Conservation (phyloP, 2,113 vertebrate genomes). For the Podarcis cretensis region DNA sequence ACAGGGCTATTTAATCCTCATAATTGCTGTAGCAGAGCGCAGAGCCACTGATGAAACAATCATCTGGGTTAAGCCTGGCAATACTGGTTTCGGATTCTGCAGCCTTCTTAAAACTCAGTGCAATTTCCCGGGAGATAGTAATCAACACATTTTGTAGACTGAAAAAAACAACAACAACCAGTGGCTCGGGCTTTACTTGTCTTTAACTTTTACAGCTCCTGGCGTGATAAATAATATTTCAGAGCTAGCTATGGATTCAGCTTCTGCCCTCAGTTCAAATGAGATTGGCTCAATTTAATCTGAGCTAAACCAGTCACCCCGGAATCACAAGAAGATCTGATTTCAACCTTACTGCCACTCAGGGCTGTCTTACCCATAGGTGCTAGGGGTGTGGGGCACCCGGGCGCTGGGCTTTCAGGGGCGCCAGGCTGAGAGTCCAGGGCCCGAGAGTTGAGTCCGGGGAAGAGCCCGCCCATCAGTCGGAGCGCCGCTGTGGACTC, state of each 20-base stretch:
- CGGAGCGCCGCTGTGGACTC: too few relatives aligned
- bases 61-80: slow-evolving; percentile 25
- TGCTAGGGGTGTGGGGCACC: too few relatives aligned
- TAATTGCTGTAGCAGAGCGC: slow-evolving; percentile 32
- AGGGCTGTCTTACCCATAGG: too few relatives aligned
- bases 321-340: too few relatives aligned
- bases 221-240: neutral
- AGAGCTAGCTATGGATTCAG: neutral
- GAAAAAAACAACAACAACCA: too few relatives aligned
- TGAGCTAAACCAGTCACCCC: neutral
- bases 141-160: slow-evolving; percentile 15
- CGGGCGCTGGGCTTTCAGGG: too few relatives aligned
- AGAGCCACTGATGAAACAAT: slow-evolving; percentile 44
- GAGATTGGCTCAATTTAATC: neutral
- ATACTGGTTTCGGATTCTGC: slow-evolving; percentile 21
- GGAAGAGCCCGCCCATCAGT: too few relatives aligned
- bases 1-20: slow-evolving; percentile 7
- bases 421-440: too few relatives aligned
- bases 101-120: rapidly evolving
- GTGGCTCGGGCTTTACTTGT: too few relatives aligned
- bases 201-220: neutral
- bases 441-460: too few relatives aligned
- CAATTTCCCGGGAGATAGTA: slow-evolving; percentile 13
- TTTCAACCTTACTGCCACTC: too few relatives aligned
- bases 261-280: too few relatives aligned